phyloP scores from a whole-genome alignment of 2,888 invertebrate genomes.

The Arrhopalites spinosus region DNA sequence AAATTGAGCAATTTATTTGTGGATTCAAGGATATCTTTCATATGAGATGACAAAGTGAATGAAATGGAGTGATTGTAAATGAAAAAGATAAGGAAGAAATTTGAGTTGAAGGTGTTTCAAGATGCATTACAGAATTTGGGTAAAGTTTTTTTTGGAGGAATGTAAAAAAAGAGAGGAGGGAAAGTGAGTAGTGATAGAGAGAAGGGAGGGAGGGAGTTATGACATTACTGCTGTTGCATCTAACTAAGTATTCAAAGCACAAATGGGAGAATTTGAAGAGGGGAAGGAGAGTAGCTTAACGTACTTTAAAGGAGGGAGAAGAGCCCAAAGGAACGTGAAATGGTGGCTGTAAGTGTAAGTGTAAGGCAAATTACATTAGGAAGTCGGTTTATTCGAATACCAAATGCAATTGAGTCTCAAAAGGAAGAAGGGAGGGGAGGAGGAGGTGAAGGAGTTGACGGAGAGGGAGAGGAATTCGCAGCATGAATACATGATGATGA shows the following conservation, averaged over 20 bases:
- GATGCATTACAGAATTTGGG: no score
- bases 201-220: background rate
- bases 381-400: conserved; percentile 33
- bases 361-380: conserved; percentile 29
- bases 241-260: background rate
- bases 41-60: no score
- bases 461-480: conserved; percentile 17
- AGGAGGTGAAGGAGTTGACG: background rate
- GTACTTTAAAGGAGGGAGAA: background rate
- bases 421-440: background rate
- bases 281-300: background rate
- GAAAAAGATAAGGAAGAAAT: no score
- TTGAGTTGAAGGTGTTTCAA: no score
- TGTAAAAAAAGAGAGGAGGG: background rate
- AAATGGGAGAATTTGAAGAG: background rate
- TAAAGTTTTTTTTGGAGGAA: background rate
- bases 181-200: background rate
- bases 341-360: conserved; percentile 27
- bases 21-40: no score
- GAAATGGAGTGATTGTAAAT: no score
- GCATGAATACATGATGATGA: conserved; percentile 30
- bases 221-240: conserved; percentile 9
- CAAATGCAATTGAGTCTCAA: conserved; percentile 28
- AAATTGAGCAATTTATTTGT: no score
- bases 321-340: conserved; percentile 15